Evolutionary conservation across 2,113 vertebrate species (phyloP).

Genomic region (Menidia beryllina): DNA sequence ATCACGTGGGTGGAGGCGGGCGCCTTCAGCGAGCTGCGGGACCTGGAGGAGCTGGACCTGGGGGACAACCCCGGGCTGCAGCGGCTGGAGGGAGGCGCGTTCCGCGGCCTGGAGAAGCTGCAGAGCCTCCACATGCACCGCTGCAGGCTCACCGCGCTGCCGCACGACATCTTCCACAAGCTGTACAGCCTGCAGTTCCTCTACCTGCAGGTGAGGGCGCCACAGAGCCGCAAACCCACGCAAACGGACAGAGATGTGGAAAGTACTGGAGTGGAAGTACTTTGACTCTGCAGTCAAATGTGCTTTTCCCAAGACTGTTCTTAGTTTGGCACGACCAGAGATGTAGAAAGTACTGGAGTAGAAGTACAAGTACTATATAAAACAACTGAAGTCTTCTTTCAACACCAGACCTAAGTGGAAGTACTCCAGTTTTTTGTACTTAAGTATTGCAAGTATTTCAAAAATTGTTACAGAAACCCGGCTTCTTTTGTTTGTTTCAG

Average conservation of each 20-base stretch:
- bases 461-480: no score
- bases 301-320: no score
- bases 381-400: no score
- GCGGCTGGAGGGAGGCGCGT: slow-evolving; percentile 91
- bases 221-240: slow-evolving; percentile 4
- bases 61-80: slow-evolving; percentile 94
- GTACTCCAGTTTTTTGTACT: no score
- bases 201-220: slow-evolving; percentile 86
- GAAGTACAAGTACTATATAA: no score
- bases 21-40: slow-evolving; percentile 93
- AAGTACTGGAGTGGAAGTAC: no score
- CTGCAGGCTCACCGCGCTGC: slow-evolving; percentile 91
- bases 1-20: slow-evolving; percentile 95
- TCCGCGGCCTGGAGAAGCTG: slow-evolving; percentile 92
- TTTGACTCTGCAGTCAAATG: no score
- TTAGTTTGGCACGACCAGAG: no score
- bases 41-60: slow-evolving; percentile 96
- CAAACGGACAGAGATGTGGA: neutral
- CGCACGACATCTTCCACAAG: slow-evolving; percentile 91
- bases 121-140: slow-evolving; percentile 97
- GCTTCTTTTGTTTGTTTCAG: no score
- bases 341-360: no score
- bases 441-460: no score
- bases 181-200: slow-evolving; percentile 97
- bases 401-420: no score